A percentile compares a stretch with the other conserved stretches of the same genome.
phyloP scores from a whole-genome alignment of 2,888 invertebrate genomes.

The Pristionchus exspectatus region DNA sequence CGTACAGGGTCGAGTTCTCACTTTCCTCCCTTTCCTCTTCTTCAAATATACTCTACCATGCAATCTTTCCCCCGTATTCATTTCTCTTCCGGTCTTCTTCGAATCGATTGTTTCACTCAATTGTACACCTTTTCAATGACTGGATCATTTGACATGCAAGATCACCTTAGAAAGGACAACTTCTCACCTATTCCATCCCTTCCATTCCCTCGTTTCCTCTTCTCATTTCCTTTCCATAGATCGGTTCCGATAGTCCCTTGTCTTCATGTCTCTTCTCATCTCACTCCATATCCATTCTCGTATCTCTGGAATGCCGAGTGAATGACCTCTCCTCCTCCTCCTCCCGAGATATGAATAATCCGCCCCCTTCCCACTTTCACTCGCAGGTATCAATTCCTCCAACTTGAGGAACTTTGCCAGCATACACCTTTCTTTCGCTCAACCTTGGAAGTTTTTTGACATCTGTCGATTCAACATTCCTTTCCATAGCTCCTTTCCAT shows the following conservation, averaged over 20 bases:
- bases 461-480: conserved; percentile 15
- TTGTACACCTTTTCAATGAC: neutral
- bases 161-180: conserved; percentile 12
- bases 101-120: neutral
- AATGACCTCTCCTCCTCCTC: conserved; percentile 13
- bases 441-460: neutral
- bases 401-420: conserved; percentile 17
- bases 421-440: neutral
- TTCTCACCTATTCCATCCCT: neutral
- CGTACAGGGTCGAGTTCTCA: conserved; percentile 46
- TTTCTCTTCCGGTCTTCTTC: conserved; percentile 3
- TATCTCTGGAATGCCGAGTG: conserved; percentile 42
- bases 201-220: conserved; percentile 40
- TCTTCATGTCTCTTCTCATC: conserved; percentile 41
- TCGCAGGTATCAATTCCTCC: conserved; percentile 13
- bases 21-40: conserved; percentile 11
- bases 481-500: conserved; percentile 5
- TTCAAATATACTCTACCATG: conserved; percentile 9
- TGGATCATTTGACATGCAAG: neutral
- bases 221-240: conserved; percentile 49
- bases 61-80: conserved; percentile 12
- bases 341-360: conserved; percentile 5
- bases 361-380: conserved; percentile 21
- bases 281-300: conserved; percentile 41
- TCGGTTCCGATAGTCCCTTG: conserved; percentile 30